Base-by-base conservation (phyloP, 2,113 vertebrate species). In the Gavia stellata region DNA sequence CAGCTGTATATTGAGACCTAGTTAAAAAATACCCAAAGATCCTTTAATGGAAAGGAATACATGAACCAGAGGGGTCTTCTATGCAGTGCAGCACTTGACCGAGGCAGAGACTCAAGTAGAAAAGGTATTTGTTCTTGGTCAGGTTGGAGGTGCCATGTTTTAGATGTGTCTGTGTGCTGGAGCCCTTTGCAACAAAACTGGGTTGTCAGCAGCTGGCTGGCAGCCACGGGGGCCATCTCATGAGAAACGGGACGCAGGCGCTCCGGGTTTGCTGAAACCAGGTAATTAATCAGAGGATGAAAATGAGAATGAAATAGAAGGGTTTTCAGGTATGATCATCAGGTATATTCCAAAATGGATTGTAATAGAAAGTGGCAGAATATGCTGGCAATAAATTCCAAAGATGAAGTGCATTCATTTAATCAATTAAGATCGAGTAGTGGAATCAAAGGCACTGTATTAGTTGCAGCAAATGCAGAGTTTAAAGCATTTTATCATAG, bases 401-500 rank as follows among this genome's bases (percentile, higher is more conserved):
- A 50, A 81, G 86, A 88, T 84, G 61, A 93, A 95, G 44, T 79
- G 53, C 65, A 49, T 84, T 79, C 91, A 68, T 89, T 91, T 75
- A 94, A 92, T 87, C 85, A 91, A 95, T 96, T 94, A 81, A 61
- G 70, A 75, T 93, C 11, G 9, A 86, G 92, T 79, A 89, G 81
- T 38, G 31, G 44, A 93, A 67, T 89, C 86, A 62, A 79, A 94
- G 44, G 56, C 34, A 28, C 34, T 50, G 52, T 68, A 53, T n/a
- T 74, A 66, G 86, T 79, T 81, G 77, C 47, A 81, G 65, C 56
- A 94, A 92, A 94, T 92, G 86, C n/a, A 56, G 55, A 92, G 18
- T 87, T 96, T 92, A 92, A 95, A 91, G 61, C 53, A 49, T 87
- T 97, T 94, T 92, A 91, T 96, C 70, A 65, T 17, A 44, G 58